Base-by-base conservation (phyloP, 2,888 invertebrate genomes). In the Cataglyphis cursor region DNA sequence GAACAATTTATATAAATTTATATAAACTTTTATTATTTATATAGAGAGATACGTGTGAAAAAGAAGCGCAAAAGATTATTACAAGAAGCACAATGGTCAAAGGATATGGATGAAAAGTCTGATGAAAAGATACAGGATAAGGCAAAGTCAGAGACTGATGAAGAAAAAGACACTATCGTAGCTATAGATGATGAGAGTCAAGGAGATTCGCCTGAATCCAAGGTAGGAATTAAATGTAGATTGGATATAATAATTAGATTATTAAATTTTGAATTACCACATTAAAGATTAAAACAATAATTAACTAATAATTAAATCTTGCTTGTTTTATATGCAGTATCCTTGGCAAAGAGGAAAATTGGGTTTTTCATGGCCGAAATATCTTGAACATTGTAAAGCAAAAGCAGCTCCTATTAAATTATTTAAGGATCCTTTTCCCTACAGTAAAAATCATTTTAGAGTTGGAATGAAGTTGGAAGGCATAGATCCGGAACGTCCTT, bases 381-480 rank as follows among this genome's bases (percentile, higher is more conserved):
- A 98, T 93, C 95, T 98, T 65, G 97, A 97, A 61, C 96, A 97
- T 88, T 96, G 97, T 85, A 97, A 97, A 92, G 96, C 97, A 0
- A 96, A 97, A 92, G 96, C 97, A 41, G 98, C 97, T 0, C 97
- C 98, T 0, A 96, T 96, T 0, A 97, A 97, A 93, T 95, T 98
- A 28, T 98, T 98, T 93, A 96, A 97, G 89, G 97, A 97, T 93
- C 96, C 97, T 0, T 97, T 98, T 91, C 98, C 98, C 0, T 96
- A 96, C 89, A 96, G 95, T 6, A 96, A 97, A 86, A 98, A 98
- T 95, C 96, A 96, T 41, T 98, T 98, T 92, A 97, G 97, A 93
- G 96, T 97, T 59, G 98, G 98, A 3, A 98, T 98, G 98, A 97
- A 98, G 92, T 94, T 99, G 90, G 99, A 99, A 95, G 99, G 98